Conservation (phyloP, 2,113 vertebrate species). For the Trichomycterus rosablanca region DNA sequence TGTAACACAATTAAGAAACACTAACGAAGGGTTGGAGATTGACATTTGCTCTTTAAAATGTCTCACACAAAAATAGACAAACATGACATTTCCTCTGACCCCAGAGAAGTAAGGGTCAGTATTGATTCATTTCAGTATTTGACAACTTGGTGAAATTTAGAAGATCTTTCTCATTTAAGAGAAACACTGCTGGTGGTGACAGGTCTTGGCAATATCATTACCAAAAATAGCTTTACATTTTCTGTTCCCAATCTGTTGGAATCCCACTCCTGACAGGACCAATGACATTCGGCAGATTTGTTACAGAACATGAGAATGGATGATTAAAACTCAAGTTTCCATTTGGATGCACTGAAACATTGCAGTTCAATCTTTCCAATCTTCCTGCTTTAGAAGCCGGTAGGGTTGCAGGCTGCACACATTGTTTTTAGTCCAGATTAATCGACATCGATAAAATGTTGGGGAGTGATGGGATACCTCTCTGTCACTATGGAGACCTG, state of each 20-base stretch:
- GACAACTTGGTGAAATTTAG: not conserved
- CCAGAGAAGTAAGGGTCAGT: no score
- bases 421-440: constrained; percentile 59
- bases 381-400: constrained; percentile 4
- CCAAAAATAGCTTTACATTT: not conserved
- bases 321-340: constrained; percentile 10
- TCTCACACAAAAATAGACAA: constrained; percentile 11
- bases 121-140: not conserved
- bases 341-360: constrained; percentile 20
- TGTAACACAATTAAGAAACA: not conserved
- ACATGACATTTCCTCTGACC: constrained; percentile 14
- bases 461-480: constrained; percentile 61
- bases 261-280: constrained; percentile 9
- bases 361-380: constrained; percentile 3
- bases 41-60: constrained; percentile 17
- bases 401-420: constrained; percentile 12
- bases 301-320: no score
- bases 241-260: not conserved
- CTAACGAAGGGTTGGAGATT: constrained; percentile 1
- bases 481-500: constrained; percentile 66
- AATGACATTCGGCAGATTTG: no score
- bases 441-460: constrained; percentile 58
- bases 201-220: not conserved
- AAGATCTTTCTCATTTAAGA: not conserved
- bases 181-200: not conserved